These are phyloP conservation scores for Drosophila bocki DNA, from an alignment of 1,140 invertebrate species.

Conservation along the genomic window DNA sequence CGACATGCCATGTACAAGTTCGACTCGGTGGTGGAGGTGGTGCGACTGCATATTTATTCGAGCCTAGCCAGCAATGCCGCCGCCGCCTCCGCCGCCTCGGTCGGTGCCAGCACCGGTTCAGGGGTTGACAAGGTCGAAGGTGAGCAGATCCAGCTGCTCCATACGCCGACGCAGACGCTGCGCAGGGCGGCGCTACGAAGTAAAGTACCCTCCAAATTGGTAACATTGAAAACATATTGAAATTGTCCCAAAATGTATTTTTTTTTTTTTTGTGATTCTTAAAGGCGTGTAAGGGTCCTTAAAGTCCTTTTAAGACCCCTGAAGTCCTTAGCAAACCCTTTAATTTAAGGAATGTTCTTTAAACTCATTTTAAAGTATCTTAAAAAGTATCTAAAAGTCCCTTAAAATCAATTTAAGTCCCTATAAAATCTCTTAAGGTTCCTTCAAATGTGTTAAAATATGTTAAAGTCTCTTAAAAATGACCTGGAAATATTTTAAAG, in stretches of 20 bases:
- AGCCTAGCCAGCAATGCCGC: slow-evolving; percentile 62
- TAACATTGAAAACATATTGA: slow-evolving; percentile 21
- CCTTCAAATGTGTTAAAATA: no score
- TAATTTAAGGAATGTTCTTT: no score
- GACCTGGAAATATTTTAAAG: no score
- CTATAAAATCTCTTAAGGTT: not conserved
- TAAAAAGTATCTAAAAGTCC: not conserved
- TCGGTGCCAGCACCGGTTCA: slow-evolving; percentile 31
- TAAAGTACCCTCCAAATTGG: slow-evolving; percentile 60
- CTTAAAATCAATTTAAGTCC: no score
- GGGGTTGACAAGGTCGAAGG: slow-evolving; percentile 74
- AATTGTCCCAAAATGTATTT: not conserved
- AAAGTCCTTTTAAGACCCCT: not conserved
- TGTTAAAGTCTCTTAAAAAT: no score
- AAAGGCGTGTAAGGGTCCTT: no score
- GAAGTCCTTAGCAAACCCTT: no score
- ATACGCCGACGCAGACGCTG: slow-evolving; percentile 63
- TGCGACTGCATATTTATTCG: slow-evolving; percentile 86
- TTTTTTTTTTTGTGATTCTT: not conserved
- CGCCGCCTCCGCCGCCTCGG: slow-evolving; percentile 26
- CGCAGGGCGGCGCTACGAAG: slow-evolving; percentile 73
- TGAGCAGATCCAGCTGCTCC: slow-evolving; percentile 57
- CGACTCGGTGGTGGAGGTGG: slow-evolving; percentile 91
- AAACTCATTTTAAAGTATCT: not conserved
- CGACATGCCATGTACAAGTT: slow-evolving; percentile 92